Evolutionary conservation across 1,140 invertebrate genomes (phyloP).

Genomic region (Macrotrachela quadricornifera): DNA sequence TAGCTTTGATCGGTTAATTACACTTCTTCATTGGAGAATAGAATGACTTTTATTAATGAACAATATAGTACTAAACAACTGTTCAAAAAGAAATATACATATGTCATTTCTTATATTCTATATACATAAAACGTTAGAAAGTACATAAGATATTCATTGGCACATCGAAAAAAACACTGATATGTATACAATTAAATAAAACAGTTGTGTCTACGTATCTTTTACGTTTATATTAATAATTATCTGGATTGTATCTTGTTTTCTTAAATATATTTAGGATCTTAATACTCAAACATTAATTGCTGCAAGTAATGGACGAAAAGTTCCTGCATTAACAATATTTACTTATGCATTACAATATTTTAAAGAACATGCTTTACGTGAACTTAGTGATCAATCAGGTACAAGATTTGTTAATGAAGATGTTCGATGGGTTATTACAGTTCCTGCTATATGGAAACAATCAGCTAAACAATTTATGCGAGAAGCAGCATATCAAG

Average conservation of each 20-base stretch:
- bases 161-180: no score
- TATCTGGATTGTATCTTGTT: background rate
- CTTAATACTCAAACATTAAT: constrained; percentile 33
- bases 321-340: constrained; percentile 32
- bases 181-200: no score
- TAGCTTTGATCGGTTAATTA: no score
- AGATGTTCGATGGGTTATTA: constrained; percentile 40
- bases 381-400: constrained; percentile 36
- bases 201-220: no score
- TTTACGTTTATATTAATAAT: no score
- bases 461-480: constrained; percentile 42
- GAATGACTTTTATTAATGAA: no score
- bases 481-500: constrained; percentile 38
- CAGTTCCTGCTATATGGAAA: constrained; percentile 42
- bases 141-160: no score
- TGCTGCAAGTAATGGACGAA: constrained; percentile 33
- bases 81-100: no score
- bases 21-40: no score
- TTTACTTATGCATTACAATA: constrained; percentile 36
- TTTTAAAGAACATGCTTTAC: constrained; percentile 36
- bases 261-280: constrained; percentile 21
- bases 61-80: no score
- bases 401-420: constrained; percentile 30
- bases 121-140: no score
- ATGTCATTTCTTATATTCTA: no score